Evolutionary conservation across 2,797 vertebrate genomes (phyloP).

Genomic region (Microctenopoma stevenorrisi): DNA sequence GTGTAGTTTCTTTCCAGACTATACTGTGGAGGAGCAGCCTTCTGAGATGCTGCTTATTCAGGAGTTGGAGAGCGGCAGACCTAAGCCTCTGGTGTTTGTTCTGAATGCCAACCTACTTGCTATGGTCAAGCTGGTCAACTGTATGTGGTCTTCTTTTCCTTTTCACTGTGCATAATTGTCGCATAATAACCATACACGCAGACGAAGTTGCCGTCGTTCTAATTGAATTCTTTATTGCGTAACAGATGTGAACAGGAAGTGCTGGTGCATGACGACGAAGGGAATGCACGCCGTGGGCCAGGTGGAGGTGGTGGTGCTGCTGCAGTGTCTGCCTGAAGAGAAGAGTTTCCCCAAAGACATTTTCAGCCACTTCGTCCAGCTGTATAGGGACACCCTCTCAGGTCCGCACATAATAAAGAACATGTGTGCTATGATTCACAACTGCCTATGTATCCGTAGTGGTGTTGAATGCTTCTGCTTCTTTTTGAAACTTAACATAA

Average conservation of each 20-base stretch:
- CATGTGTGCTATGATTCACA: too few relatives aligned
- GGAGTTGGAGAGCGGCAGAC: constrained; percentile 93
- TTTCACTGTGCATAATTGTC: background rate
- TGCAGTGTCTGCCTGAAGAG: constrained; percentile 96
- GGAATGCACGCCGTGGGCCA: constrained; percentile 98
- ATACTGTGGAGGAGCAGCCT: constrained; percentile 96
- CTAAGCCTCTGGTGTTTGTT: constrained; percentile 96
- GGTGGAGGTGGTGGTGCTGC: constrained; percentile 94
- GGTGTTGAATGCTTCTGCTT: background rate
- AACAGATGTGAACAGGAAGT: constrained; percentile 96
- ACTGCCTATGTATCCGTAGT: too few relatives aligned
- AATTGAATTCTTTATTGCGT: constrained; percentile 23
- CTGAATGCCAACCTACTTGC: constrained; percentile 98
- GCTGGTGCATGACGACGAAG: constrained; percentile 98
- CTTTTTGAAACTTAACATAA: background rate
- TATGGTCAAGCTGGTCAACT: constrained; percentile 99
- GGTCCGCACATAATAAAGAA: constrained; percentile 73
- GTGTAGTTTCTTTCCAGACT: constrained; percentile 82
- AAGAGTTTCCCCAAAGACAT: constrained; percentile 97
- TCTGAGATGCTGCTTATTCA: constrained; percentile 95
- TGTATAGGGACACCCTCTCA: constrained; percentile 94
- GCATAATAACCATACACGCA: background rate
- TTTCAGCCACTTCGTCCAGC: constrained; percentile 96
- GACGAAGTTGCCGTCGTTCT: background rate
- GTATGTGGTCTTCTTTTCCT: constrained; percentile 73